Conservation (phyloP, 2,113 vertebrate genomes). For the Vombatus ursinus region DNA sequence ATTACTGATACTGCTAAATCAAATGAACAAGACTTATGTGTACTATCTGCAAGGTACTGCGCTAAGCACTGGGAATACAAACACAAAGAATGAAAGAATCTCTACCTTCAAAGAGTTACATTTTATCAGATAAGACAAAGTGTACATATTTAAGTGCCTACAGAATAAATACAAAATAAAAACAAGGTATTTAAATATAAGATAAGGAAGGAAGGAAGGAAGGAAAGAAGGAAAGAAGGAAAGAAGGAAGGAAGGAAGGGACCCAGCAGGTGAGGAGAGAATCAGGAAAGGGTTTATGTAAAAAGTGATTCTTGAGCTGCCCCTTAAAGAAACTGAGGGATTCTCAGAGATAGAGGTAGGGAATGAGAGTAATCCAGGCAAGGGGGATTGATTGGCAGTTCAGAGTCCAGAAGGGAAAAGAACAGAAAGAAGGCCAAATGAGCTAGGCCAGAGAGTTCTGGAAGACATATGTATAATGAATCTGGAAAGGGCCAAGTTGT, state of each 20-base stretch:
- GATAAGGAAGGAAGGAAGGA: no score
- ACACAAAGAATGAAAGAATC: not conserved
- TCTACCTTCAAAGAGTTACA: not conserved
- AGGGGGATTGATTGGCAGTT: not conserved
- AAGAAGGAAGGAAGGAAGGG: no score
- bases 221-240: no score
- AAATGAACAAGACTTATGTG: not conserved
- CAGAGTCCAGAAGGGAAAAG: not conserved
- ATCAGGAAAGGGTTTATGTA: not conserved
- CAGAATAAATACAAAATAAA: not conserved
- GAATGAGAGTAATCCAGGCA: not conserved
- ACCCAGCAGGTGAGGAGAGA: not conserved
- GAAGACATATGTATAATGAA: not conserved
- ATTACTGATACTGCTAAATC: not conserved
- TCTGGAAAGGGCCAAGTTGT: not conserved
- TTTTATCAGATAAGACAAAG: not conserved
- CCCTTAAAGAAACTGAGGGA: not conserved
- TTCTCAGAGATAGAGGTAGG: not conserved
- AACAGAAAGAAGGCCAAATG: not conserved
- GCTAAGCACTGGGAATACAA: not conserved
- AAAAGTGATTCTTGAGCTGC: not conserved
- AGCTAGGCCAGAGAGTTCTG: not conserved
- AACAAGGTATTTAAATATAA: not conserved
- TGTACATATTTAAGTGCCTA: not conserved
- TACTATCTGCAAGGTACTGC: not conserved